Conservation (phyloP, 2,797 vertebrate genomes). For the Cirrhinus mrigala region DNA sequence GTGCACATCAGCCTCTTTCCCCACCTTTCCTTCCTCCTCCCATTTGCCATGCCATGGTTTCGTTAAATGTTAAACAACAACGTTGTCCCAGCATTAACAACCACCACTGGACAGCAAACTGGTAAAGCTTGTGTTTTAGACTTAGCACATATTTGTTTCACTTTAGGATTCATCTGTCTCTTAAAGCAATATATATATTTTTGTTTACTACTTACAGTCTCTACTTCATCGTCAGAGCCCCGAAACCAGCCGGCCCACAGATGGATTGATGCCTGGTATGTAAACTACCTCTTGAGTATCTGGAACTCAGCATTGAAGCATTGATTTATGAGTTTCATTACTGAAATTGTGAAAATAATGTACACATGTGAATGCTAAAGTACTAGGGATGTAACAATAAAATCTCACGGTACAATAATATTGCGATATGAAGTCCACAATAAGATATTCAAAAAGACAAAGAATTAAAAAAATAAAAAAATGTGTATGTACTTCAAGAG, state of each 20-base stretch:
- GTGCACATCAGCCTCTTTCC: conserved; percentile 46
- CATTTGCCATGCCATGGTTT: conserved; percentile 84
- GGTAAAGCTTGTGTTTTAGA: conserved; percentile 77
- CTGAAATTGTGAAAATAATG: too few relatives aligned
- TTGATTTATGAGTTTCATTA: too few relatives aligned
- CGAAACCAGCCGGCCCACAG: conserved; percentile 84
- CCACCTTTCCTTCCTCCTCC: conserved; percentile 43
- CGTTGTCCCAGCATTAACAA: conserved; percentile 85
- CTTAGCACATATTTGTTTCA: neutral
- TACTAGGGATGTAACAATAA: too few relatives aligned
- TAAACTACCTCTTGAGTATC: conserved; percentile 28
- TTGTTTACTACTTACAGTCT: conserved; percentile 76
- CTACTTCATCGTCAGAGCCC: conserved; percentile 85
- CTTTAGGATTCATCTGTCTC: neutral
- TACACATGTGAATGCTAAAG: too few relatives aligned
- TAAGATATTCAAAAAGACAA: too few relatives aligned
- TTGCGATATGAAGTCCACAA: too few relatives aligned
- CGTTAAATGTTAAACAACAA: conserved; percentile 82
- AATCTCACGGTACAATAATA: too few relatives aligned
- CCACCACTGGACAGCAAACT: conserved; percentile 84
- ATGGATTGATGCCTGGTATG: conserved; percentile 93
- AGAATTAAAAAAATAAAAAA: too few relatives aligned
- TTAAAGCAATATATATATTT: neutral
- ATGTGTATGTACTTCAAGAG: too few relatives aligned
- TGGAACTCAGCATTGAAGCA: neutral